These are phyloP conservation scores for Cremastinae sp. DNA, from an alignment of 2,888 invertebrate genomes.

Conservation along the genomic window DNA sequence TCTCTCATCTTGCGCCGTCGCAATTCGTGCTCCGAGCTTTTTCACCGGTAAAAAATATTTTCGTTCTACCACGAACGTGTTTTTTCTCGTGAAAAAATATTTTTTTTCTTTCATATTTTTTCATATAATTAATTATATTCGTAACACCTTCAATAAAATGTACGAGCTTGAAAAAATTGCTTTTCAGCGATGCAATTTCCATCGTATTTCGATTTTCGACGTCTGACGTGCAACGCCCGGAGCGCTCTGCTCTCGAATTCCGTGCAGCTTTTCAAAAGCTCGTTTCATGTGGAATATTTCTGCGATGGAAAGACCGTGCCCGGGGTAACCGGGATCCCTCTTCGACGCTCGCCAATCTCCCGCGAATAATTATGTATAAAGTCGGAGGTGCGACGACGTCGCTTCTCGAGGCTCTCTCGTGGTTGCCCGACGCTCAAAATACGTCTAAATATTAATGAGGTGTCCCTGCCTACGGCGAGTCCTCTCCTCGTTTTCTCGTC, in stretches of 20 bases:
- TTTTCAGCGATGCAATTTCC: neutral
- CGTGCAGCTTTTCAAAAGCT: conserved; percentile 28
- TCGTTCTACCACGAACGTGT: too few relatives aligned
- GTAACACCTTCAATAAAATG: too few relatives aligned
- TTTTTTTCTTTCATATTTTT: too few relatives aligned
- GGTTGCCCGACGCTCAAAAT: conserved; percentile 73
- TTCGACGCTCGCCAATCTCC: conserved; percentile 73
- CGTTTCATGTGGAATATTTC: conserved; percentile 30
- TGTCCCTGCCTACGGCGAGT: conserved; percentile 77
- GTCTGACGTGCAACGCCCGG: neutral
- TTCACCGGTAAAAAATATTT: too few relatives aligned
- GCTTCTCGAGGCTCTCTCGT: conserved; percentile 63
- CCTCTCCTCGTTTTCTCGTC: conserved; percentile 60
- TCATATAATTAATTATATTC: too few relatives aligned
- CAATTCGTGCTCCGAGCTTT: conserved; percentile 19
- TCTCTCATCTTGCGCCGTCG: conserved; percentile 41
- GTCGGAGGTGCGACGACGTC: conserved; percentile 68
- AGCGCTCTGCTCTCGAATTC: conserved; percentile 8
- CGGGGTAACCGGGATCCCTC: conserved; percentile 58
- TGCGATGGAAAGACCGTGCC: conserved; percentile 35
- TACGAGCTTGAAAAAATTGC: neutral
- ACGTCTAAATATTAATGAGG: conserved; percentile 80
- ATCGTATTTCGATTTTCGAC: neutral
- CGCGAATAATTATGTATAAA: conserved; percentile 79
- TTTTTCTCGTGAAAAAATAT: too few relatives aligned